These are phyloP conservation scores for Chaenogobius annularis DNA, from an alignment of 2,113 vertebrate species.

Conservation along the genomic window DNA sequence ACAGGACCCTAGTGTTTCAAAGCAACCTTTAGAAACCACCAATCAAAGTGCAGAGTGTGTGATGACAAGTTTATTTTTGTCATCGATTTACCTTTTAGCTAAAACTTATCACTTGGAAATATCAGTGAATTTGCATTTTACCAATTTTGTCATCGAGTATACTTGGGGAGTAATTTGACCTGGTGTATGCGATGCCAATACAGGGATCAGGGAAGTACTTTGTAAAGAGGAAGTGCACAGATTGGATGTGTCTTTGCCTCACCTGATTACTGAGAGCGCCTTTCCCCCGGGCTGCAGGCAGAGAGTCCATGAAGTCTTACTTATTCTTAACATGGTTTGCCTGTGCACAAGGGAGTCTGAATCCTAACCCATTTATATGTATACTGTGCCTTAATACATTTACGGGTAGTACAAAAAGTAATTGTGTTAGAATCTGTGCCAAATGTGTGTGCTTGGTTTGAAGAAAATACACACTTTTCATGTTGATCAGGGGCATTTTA, in stretches of 20 bases:
- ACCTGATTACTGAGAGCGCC: constrained; percentile 1
- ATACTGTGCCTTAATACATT: background rate
- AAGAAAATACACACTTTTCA: background rate
- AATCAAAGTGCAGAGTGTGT: too few species aligned
- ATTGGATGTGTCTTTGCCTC: background rate
- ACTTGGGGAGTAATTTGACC: constrained; percentile 38
- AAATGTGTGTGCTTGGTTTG: background rate
- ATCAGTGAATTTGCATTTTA: too few species aligned
- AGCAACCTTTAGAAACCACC: too few species aligned
- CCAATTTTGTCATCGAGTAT: too few species aligned
- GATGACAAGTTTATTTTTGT: too few species aligned
- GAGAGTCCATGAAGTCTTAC: constrained; percentile 16
- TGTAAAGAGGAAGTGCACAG: constrained; percentile 7
- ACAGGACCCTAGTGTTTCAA: too few species aligned
- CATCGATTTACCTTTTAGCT: too few species aligned
- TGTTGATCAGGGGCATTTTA: too few species aligned
- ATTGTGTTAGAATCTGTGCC: background rate
- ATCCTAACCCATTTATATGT: background rate
- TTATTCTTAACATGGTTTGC: constrained; percentile 7
- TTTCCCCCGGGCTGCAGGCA: constrained; percentile 5
- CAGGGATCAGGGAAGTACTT: constrained; percentile 22
- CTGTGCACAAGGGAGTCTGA: constrained; percentile 6
- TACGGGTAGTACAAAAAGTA: background rate
- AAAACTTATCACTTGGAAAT: too few species aligned
- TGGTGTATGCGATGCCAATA: constrained; percentile 7